Conservation (phyloP, 92 coral and sea anemone genomes). For the Actinostola sp. region DNA sequence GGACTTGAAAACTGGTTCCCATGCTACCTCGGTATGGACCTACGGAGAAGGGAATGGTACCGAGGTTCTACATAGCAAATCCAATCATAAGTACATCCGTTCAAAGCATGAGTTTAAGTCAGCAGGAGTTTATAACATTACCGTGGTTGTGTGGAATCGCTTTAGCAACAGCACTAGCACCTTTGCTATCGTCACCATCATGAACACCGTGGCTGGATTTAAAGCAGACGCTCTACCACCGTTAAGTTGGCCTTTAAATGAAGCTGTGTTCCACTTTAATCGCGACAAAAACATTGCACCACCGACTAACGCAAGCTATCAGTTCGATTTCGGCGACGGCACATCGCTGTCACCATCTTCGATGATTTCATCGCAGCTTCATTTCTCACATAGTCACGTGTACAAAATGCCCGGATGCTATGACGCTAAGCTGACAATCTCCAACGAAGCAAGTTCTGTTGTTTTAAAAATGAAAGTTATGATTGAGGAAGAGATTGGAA, state of each 20-base stretch:
- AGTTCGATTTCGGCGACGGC: slow-evolving; percentile 66
- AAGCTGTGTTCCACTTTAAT: slow-evolving; percentile 36
- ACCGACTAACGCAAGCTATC: slow-evolving; percentile 64
- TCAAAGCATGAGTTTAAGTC: slow-evolving; percentile 34
- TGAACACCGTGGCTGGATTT: slow-evolving; percentile 69
- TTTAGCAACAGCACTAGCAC: slow-evolving; percentile 14
- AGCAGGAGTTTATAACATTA: slow-evolving; percentile 54
- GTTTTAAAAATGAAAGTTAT: slow-evolving; percentile 53
- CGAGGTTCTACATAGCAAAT: slow-evolving; percentile 24
- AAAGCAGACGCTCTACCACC: slow-evolving; percentile 23
- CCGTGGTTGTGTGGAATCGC: slow-evolving; percentile 55
- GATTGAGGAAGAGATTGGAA: slow-evolving; percentile 45
- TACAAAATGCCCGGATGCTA: slow-evolving; percentile 78
- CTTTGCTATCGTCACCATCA: slow-evolving; percentile 29
- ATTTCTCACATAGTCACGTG: slow-evolving; percentile 31
- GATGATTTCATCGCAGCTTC: slow-evolving; percentile 21
- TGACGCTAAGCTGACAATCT: slow-evolving; percentile 38
- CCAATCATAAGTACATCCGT: slow-evolving; percentile 21
- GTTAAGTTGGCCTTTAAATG: slow-evolving; percentile 51
- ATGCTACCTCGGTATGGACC: slow-evolving; percentile 57
- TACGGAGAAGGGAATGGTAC: slow-evolving; percentile 65
- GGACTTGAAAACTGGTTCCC: slow-evolving; percentile 63
- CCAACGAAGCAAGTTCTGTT: slow-evolving; percentile 68
- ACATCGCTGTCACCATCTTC: slow-evolving; percentile 1
- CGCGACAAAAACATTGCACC: slow-evolving; percentile 20